These are phyloP conservation scores for Ectemnius continuus DNA, from an alignment of 2,888 invertebrate species.

Conservation along the genomic window DNA sequence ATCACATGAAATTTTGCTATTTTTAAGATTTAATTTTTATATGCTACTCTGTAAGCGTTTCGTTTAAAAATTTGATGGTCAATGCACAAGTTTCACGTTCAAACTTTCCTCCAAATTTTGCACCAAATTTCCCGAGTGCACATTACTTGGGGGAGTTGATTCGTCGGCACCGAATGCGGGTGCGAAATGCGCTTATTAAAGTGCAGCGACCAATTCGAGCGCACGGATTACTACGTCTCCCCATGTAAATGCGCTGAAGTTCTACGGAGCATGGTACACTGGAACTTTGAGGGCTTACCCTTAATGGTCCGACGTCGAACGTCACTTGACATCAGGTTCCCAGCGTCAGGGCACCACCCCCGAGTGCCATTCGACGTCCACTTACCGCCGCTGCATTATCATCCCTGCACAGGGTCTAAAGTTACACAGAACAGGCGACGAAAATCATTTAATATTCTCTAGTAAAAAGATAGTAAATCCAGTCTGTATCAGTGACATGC, in stretches of 20 bases:
- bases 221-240: constrained; percentile 7
- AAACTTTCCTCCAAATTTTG: too few relatives aligned
- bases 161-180: too few relatives aligned
- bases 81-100: too few relatives aligned
- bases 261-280: not conserved
- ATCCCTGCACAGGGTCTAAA: not conserved
- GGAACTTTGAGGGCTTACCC: constrained; percentile 9
- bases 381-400: constrained; percentile 1
- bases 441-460: too few relatives aligned
- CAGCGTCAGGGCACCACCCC: not conserved
- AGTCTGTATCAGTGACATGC: not conserved
- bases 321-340: constrained; percentile 9
- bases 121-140: too few relatives aligned
- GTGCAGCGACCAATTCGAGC: not conserved
- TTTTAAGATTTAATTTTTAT: too few relatives aligned
- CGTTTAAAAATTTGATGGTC: too few relatives aligned
- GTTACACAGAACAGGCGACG: not conserved
- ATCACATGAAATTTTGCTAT: too few relatives aligned
- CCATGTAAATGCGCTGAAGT: constrained; percentile 2
- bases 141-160: too few relatives aligned
- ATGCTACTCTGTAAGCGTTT: too few relatives aligned
- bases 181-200: constrained; percentile 2
- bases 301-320: constrained; percentile 9
- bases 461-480: too few relatives aligned
- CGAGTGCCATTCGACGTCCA: constrained; percentile 6